These are phyloP conservation scores for Stenolophus ochropezus DNA, from an alignment of 2,888 invertebrate genomes.

Conservation along the genomic window DNA sequence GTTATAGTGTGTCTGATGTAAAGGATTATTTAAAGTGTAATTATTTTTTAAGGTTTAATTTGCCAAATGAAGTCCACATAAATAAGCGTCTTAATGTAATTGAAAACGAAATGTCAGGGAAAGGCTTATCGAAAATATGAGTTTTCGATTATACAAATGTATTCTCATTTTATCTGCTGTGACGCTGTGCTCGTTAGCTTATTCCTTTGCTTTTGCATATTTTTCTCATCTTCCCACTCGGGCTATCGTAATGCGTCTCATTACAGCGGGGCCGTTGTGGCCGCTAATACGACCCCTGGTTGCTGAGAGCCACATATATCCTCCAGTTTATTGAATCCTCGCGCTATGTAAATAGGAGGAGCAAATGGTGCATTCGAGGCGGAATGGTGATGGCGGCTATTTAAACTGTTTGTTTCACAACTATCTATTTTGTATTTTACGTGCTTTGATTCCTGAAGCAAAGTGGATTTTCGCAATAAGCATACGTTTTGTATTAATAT, in stretches of 20 bases:
- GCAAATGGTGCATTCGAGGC: neutral
- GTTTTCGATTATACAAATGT: too few species aligned
- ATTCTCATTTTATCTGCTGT: too few species aligned
- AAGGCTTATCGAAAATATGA: too few species aligned
- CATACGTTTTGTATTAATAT: too few species aligned
- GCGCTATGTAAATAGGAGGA: constrained; percentile 3
- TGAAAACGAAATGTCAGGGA: too few species aligned
- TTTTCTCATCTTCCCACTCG: constrained; percentile 12
- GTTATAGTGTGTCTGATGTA: too few species aligned
- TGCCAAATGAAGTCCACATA: too few species aligned
- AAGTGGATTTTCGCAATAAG: too few species aligned
- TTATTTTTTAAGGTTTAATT: too few species aligned
- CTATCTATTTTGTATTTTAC: neutral
- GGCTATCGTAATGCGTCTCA: constrained; percentile 9
- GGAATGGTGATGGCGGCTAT: constrained; percentile 30
- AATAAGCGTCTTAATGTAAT: too few species aligned
- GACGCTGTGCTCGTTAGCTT: too few species aligned
- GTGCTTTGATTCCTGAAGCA: neutral
- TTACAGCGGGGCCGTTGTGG: neutral
- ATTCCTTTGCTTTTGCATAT: constrained; percentile 31
- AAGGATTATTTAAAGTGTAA: too few species aligned
- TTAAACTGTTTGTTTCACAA: neutral
- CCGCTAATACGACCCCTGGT: neutral
- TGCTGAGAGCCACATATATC: constrained; percentile 20
- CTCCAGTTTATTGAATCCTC: constrained; percentile 8